Base-by-base conservation (phyloP, 2,888 invertebrate genomes). In the Brachyptera putata region DNA sequence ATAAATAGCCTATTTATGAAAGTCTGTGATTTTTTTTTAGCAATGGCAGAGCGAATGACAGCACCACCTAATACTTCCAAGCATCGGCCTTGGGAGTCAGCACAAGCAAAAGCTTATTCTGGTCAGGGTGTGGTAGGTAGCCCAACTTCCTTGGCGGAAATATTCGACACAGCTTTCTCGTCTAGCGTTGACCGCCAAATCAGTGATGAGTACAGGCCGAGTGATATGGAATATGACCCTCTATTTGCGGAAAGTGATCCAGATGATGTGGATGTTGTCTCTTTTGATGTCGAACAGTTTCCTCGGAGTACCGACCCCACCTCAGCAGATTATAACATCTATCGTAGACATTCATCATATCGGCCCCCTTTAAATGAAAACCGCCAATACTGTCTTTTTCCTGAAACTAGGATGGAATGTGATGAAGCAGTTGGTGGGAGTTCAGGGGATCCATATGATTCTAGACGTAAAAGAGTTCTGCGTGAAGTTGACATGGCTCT, bases 231-330 rank as follows among this genome's bases (percentile, higher is more conserved):
- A 66, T 82, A 80, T 73, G 83, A 83, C 64, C 80, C 81, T 65
- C 73, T 84, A 61, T 84, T 84, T 74, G 84, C 84, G 58, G 83
- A 82, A 67, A 83, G 83, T 73, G 84, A 83, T 71, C 61, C 59
- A n/a, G 84, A 84, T 67, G 78, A 83, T 63, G 79, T 72, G 34
- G 75, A 76, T 57, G 70, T 74, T 55, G 69, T 71, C 41, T 60
- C 69, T 55, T 67, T 67, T 64, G 53, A 30, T 1, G 16, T 64
- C 22, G 62, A 61, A n/a, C 57, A 58, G n/a, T 63, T 25, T 36
- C 61, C 58, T 1, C 61, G 37, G 14, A 34, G 46, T n/a, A 30
- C 53, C 9, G 63, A 57, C 18, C 16, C 43, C 2, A 18, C 18
- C 21, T 18, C 21, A 30, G 30, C 30, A 16, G 43, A 16, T 26